These are phyloP conservation scores for Trachemys scripta DNA, from an alignment of 2,113 vertebrate genomes.

Conservation along the genomic window DNA sequence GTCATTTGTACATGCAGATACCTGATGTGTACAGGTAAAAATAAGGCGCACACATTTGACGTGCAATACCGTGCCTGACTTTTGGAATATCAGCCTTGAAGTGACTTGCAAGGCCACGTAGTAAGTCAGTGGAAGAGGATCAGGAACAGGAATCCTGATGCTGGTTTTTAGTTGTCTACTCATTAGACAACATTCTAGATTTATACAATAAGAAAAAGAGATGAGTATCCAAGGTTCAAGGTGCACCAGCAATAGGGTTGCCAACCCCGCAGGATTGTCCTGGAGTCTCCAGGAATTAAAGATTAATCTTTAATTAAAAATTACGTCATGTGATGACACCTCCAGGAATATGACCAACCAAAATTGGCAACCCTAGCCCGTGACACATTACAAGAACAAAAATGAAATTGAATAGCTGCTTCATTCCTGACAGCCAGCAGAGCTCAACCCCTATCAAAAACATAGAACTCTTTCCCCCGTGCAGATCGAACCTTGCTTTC, in stretches of 20 bases:
- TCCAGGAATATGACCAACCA: too few species aligned
- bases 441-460: neutral
- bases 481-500: neutral
- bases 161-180: neutral
- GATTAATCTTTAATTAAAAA: too few species aligned
- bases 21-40: neutral
- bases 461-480: neutral
- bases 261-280: too few species aligned
- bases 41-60: neutral
- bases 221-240: accelerated
- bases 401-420: neutral
- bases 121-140: neutral
- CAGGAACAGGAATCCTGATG: accelerated
- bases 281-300: too few species aligned
- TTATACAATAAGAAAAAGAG: neutral
- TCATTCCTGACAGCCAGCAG: neutral
- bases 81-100: neutral
- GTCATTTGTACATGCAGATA: neutral
- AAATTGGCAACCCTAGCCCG: too few species aligned
- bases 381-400: neutral
- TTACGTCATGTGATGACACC: too few species aligned
- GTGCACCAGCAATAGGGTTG: neutral
- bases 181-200: neutral
- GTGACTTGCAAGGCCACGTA: neutral
- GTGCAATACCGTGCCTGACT: neutral